These are phyloP conservation scores for Crossaster papposus DNA, from an alignment of 53 echinoderm and acorn worm genomes.

Conservation along the genomic window DNA sequence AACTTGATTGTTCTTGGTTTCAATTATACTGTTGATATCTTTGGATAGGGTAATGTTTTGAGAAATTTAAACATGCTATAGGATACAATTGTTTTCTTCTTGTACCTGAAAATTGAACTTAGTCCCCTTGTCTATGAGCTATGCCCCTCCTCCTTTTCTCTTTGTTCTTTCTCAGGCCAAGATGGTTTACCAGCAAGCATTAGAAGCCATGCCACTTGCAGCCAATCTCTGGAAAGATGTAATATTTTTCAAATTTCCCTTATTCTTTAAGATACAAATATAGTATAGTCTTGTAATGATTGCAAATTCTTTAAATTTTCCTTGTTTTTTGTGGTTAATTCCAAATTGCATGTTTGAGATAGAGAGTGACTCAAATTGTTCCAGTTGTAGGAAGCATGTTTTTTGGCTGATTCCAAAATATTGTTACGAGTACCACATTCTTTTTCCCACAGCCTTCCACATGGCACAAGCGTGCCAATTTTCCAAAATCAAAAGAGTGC, in stretches of 20 bases:
- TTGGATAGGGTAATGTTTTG: too few relatives aligned
- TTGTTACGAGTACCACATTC: too few relatives aligned
- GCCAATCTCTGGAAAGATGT: slow-evolving; percentile 84
- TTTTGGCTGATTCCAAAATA: too few relatives aligned
- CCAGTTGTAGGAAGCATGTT: too few relatives aligned
- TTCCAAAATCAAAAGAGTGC: too few relatives aligned
- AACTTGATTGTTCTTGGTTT: too few relatives aligned
- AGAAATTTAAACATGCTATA: too few relatives aligned
- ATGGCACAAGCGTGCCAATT: too few relatives aligned
- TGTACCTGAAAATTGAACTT: neutral
- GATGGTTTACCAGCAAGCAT: slow-evolving; percentile 71
- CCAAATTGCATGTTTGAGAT: too few relatives aligned
- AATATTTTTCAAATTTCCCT: slow-evolving; percentile 44
- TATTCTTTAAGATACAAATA: neutral
- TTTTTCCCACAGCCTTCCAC: too few relatives aligned
- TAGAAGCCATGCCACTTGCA: slow-evolving; percentile 57
- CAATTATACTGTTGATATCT: too few relatives aligned
- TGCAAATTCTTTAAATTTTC: slow-evolving; percentile 52
- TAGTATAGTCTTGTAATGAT: slow-evolving; percentile 81
- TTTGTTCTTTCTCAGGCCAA: slow-evolving; percentile 61
- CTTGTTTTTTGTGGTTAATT: neutral
- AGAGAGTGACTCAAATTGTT: too few relatives aligned
- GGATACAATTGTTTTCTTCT: neutral
- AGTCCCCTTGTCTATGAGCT: neutral
- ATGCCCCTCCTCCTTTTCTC: slow-evolving; percentile 22